Base-by-base conservation (phyloP, 2,113 vertebrate species). In the Paratilapia polleni region DNA sequence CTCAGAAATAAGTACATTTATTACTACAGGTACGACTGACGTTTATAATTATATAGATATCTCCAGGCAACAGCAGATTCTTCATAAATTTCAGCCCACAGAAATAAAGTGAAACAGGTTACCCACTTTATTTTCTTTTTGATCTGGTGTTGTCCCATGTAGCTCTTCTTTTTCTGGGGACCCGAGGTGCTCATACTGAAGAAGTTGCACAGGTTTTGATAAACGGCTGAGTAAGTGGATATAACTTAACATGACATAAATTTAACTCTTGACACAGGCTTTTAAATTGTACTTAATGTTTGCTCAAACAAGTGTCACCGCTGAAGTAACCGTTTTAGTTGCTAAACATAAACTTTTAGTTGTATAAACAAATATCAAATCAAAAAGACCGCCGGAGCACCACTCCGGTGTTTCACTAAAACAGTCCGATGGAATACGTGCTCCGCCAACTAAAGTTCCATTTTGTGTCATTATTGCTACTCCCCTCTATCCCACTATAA, bases 141-240 rank as follows among this genome's bases (percentile, higher is more conserved):
- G 63, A 96, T 82, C 31, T 94, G 94, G 76, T 95, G 95, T 36
- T 93, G 95, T 31, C 96, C 96, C 89, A 96, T 88, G 87, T 95
- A 96, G 81, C 89, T 92, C 64, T 94, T 96, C 89, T 90, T 94
- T 68, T 92, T 95, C 22, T 36, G 63, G 41, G 86, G 82, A 68
- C 54, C 80, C 10, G 89, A 64, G 17, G 41, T 74, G 85, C 77
- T 93, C 94, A 95, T 95, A 1, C n/a, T 85, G 47, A 49, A 47
- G 13, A 78, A 17, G 11, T 4, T 52, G 58, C 9, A 8, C 26
- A 7, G 43, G 20, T 49, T 52, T 24, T 47, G 57, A 61, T 58
- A 81, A 80, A 74, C 41, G 49, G 3, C 6, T 34, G 24, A 77
- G 56, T n/a, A 47, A 34, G 3, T 70, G 66, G 10, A 28, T 22